These are phyloP conservation scores for Pristionchus entomophagus DNA, from an alignment of 2,888 invertebrate species.

Conservation along the genomic window DNA sequence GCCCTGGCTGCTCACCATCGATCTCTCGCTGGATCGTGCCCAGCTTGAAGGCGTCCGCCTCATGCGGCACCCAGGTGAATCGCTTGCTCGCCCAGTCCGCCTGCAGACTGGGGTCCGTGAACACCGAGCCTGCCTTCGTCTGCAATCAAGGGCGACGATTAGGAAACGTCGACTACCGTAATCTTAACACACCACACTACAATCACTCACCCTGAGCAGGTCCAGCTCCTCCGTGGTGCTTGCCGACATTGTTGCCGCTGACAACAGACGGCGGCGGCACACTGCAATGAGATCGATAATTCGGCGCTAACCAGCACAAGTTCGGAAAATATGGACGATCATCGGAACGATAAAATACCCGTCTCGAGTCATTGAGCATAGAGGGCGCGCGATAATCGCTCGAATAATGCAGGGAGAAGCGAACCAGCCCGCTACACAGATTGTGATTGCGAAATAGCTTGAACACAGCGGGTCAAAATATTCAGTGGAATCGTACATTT, in stretches of 20 bases:
- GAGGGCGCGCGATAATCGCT: background rate
- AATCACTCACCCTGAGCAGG: constrained; percentile 32
- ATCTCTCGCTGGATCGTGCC: constrained; percentile 94
- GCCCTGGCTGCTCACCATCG: constrained; percentile 85
- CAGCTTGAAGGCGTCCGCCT: constrained; percentile 87
- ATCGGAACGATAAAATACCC: background rate
- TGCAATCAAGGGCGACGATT: background rate
- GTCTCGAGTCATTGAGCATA: background rate
- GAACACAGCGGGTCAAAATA: too few relatives aligned
- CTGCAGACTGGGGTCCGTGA: constrained; percentile 89
- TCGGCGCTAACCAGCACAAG: background rate
- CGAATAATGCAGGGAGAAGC: background rate
- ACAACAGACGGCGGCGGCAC: background rate
- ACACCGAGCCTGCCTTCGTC: constrained; percentile 40
- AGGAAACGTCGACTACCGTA: background rate
- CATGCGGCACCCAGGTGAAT: constrained; percentile 98
- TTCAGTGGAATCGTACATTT: too few relatives aligned
- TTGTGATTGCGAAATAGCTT: too few relatives aligned
- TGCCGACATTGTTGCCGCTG: too few relatives aligned
- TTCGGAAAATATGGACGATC: background rate
- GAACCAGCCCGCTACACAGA: too few relatives aligned
- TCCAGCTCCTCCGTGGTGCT: constrained; percentile 40
- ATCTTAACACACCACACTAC: background rate
- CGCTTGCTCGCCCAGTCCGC: constrained; percentile 99
- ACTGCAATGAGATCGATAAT: background rate